Evolutionary conservation across 2,797 vertebrate species (phyloP).

Genomic region (Brachyalestes nurse): DNA sequence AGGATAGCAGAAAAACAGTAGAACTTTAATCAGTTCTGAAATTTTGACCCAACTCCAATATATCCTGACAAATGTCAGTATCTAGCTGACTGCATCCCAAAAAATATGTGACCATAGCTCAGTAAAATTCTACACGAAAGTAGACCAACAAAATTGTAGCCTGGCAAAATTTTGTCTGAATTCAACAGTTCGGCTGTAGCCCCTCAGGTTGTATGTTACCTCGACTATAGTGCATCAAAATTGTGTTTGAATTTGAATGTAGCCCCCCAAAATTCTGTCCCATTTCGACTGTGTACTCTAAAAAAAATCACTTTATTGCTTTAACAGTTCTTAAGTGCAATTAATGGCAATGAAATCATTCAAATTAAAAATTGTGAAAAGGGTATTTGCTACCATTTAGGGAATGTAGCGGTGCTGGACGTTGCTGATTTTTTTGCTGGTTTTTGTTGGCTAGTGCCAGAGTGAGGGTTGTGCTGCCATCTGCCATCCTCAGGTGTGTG

Average conservation of each 20-base stretch:
- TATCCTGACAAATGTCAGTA: too few species aligned
- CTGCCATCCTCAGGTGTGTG: slow-evolving; percentile 12
- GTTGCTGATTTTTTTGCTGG: background rate
- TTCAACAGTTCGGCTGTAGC: too few species aligned
- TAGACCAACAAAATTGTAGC: background rate
- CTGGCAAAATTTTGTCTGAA: background rate
- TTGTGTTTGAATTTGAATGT: too few species aligned
- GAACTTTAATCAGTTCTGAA: background rate
- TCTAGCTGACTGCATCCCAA: too few species aligned
- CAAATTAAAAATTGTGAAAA: background rate
- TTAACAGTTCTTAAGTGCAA: too few species aligned
- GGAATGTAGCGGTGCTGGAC: background rate
- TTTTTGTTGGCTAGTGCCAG: background rate
- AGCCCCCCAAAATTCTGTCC: too few species aligned
- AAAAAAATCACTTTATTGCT: too few species aligned
- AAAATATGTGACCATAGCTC: too few species aligned
- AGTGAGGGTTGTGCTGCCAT: background rate
- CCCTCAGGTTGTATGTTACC: too few species aligned
- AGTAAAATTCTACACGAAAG: too few species aligned
- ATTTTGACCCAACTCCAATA: background rate
- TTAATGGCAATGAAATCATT: background rate
- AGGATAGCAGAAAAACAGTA: background rate
- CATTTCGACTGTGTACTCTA: too few species aligned
- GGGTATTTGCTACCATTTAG: background rate
- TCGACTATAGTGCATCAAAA: too few species aligned